Evolutionary conservation across 2,113 vertebrate species (phyloP), one percentile per base, ranked within the genome.

Genomic region (Oncorhynchus clarkii): DNA sequence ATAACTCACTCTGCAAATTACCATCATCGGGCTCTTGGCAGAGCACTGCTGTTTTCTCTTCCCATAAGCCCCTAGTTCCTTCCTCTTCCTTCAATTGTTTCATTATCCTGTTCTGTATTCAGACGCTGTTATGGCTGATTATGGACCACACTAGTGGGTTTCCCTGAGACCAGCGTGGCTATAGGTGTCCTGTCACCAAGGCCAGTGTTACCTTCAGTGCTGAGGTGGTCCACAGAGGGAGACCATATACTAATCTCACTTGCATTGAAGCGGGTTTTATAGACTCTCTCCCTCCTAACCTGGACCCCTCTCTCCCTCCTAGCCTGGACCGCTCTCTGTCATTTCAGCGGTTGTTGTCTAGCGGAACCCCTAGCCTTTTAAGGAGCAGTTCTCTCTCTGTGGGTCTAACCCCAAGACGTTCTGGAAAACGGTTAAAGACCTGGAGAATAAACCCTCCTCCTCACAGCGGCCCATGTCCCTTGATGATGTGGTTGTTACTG

Each of bases 1-100:
- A 93, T 93, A 92, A 93, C 89, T 94, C 92, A 92, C 89, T 91
- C 90, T 85, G 89, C 91, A 93, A 93, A 94, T 93, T 92, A 91
- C 92, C 83, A 89, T 93, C 91, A 89, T 88, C 82, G 91, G 62
- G 90, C 91, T 90, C 75, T 84, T 93, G 92, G 91, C 91, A 92
- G 92, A 91, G 82, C 84, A 91, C 92, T 80, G 88, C 91, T 92
- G 93, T 89, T 92, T 90, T 87, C 88, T 88, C 89, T 89, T 86
- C 86, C 90, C 92, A 91, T 88, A 90, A 91, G 88, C 91, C 88
- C 90, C 86, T 70, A 86, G 88, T 90, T 92, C 85, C 85, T 84
- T 90, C 66, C 70, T 88, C 80, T 88, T 91, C 34, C 34, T 88
- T 88, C 89, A 87, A 87, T 84, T 84, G 87, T 92, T 93, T 91